Evolutionary conservation across 2,888 invertebrate species (phyloP).

Genomic region (Eueremaeus valkanovi): DNA sequence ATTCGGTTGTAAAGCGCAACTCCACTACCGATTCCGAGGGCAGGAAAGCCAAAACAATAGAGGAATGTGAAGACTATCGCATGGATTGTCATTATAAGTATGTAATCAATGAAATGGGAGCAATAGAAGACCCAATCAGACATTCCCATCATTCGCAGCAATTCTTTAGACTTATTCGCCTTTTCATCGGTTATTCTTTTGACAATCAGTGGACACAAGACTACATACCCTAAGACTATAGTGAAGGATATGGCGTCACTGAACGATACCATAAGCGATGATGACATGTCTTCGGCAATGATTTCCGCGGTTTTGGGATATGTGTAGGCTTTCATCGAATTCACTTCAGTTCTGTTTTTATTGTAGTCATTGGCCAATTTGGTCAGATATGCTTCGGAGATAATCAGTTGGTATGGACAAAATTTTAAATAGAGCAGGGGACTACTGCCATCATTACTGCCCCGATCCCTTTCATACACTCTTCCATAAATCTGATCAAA

Average conservation of each 20-base stretch:
- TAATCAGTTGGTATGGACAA: background rate
- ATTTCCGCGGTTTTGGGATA: background rate
- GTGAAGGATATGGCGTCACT: background rate
- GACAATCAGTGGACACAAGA: slow-evolving; percentile 43
- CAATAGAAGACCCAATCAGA: slow-evolving; percentile 46
- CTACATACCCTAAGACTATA: slow-evolving; percentile 40
- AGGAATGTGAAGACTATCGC: slow-evolving; percentile 30
- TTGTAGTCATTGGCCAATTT: background rate
- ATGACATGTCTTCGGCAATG: background rate
- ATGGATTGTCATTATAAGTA: slow-evolving; percentile 42
- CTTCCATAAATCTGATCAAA: too few species aligned
- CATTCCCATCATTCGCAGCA: slow-evolving; percentile 48
- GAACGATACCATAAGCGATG: background rate
- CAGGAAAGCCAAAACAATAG: background rate
- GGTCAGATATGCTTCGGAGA: background rate
- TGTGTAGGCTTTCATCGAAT: background rate
- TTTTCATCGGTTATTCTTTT: slow-evolving; percentile 46
- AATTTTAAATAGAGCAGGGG: background rate
- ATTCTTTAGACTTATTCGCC: slow-evolving; percentile 43
- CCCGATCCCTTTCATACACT: background rate
- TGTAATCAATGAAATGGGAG: slow-evolving; percentile 44
- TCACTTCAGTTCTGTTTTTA: background rate
- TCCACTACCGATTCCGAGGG: background rate
- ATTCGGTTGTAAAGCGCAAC: background rate
- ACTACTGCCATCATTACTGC: background rate